Base-by-base conservation (phyloP, 2,113 vertebrate species). In the Oncorhynchus nerka region DNA sequence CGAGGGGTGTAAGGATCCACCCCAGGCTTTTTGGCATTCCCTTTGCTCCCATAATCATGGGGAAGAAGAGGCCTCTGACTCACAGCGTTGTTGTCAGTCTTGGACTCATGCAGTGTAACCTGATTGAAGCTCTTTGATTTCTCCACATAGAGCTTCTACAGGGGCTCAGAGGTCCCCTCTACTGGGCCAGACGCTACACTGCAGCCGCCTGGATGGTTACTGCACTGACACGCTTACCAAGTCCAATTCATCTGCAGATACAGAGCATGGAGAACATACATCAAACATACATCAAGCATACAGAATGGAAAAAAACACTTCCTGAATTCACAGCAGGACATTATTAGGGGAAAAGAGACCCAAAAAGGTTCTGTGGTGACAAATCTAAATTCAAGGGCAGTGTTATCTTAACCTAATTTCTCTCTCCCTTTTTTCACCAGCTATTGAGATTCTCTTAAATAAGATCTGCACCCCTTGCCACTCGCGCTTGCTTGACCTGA, bases 401-500 rank as follows among this genome's bases (percentile, higher is more conserved):
- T 30, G 64, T 67, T 9, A 78, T 69, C 28, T 74, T 67, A n/a
- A 57, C 30, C 22, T 51, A 72, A 75, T 73, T 75, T 30, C 28
- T 68, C 61, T 80, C 9, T 22, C 45, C 55, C 28, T 22, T 32
- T 22, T 62, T 57, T 39, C 71, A 68, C 22, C 45, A 72, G 49
- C 74, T 70, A 34, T 55, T 74, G 67, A 75, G 71, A 68, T 78
- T 1, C 4, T 78, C 68, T 91, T 91, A 88, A 91, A 90, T 88
- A 91, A 90, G 68, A 85, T 71, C 81, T 86, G 82, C 59, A 81
- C 67, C 45, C 61, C 70, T 80, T 80, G 76, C 85, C 80, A 81
- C 74, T 73, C 4, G 62, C 76, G 79, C 75, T 51, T 67, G 70
- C 51, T 70, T 91, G 89, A 92, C 89, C 89, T 91, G 83, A 82